Percentiles rank a stretch among this genome's conserved stretches.
phyloP scores from a whole-genome alignment of 2,888 invertebrate genomes.

The Scotopteryx bipunctaria region DNA sequence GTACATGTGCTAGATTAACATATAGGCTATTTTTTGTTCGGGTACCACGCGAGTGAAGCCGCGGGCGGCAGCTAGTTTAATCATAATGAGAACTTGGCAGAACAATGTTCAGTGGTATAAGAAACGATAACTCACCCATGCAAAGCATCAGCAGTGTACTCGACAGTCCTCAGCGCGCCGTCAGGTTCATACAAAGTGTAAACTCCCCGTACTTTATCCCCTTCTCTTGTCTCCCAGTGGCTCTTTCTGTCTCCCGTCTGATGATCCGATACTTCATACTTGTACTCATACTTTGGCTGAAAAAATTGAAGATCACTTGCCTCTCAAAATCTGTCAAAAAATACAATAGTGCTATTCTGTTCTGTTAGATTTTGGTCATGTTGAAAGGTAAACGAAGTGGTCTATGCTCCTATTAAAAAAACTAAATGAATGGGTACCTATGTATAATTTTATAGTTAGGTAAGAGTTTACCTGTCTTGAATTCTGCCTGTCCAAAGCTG shows the following conservation, averaged over 20 bases:
- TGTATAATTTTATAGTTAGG: not conserved
- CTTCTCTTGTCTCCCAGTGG: conserved; percentile 79
- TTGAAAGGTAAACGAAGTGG: no score
- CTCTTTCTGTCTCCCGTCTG: conserved; percentile 80
- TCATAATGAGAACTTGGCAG: no score
- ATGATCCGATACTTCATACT: conserved; percentile 79
- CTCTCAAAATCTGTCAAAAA: no score
- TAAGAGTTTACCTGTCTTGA: conserved; percentile 38
- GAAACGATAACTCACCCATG: conserved; percentile 67
- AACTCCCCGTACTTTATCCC: conserved; percentile 75
- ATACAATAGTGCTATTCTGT: no score
- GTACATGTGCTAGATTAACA: no score
- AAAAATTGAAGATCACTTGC: conserved; percentile 6
- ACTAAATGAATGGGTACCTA: no score
- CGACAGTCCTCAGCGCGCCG: conserved; percentile 75
- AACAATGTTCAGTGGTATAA: no score
- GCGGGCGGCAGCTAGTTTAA: no score
- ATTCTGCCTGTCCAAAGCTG: conserved; percentile 41
- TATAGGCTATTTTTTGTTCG: no score
- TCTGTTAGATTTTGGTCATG: no score
- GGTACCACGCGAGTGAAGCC: no score
- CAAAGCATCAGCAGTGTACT: conserved; percentile 75
- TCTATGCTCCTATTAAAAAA: no score
- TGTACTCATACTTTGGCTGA: conserved; percentile 79
- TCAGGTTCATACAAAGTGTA: conserved; percentile 78